Evolutionary conservation across 2,797 vertebrate genomes (phyloP), one percentile per base, ranked within the genome.

Genomic region (Galago senegalensis): DNA sequence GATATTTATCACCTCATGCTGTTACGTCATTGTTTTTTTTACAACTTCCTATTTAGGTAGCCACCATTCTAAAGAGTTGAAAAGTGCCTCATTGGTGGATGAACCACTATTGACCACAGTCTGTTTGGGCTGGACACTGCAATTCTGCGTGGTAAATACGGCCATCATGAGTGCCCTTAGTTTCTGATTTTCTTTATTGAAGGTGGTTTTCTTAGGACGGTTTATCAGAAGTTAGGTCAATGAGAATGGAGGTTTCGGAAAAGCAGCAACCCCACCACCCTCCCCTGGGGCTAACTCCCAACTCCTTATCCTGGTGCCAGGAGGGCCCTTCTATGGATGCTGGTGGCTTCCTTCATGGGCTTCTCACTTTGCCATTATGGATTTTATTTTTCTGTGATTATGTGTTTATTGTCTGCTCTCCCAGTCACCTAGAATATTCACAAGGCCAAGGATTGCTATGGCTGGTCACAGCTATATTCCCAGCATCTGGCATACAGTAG

Each of bases 391-490:
- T 65, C 53, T 25, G 58, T 16, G 63, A 31, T 27, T 4, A 8
- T 13, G 49, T 67, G 31, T 43, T 61, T 58, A 43, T 23, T 8
- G 6, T 7, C 70, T 29, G 60, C 31, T 56, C 43, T 56, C 43
- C 29, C 6, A 18, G 8, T 49, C 2, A 0, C 20, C 49, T 6
- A 11, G 29, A 34, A 43, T 7, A 49, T 29, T 81, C 82, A 21
- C 0, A 29, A 89, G 49, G 60, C 29, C 88, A 56, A 84, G 29
- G 49, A 37, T 69, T 12, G 11, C 7, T 25, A 11, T 2, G 6
- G 17, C 61, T 72, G 37, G 7, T 29, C 40, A 20, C 0, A 12
- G n/a, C 65, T 1, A 1, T 29, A 5, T 37, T 56, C 31, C 61
- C 25, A 12, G 56, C 56, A 60, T 40, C 75, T 37, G 5, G 77